These are phyloP conservation scores for Malurus cyaneus DNA, from an alignment of 2,113 vertebrate genomes.

Conservation along the genomic window DNA sequence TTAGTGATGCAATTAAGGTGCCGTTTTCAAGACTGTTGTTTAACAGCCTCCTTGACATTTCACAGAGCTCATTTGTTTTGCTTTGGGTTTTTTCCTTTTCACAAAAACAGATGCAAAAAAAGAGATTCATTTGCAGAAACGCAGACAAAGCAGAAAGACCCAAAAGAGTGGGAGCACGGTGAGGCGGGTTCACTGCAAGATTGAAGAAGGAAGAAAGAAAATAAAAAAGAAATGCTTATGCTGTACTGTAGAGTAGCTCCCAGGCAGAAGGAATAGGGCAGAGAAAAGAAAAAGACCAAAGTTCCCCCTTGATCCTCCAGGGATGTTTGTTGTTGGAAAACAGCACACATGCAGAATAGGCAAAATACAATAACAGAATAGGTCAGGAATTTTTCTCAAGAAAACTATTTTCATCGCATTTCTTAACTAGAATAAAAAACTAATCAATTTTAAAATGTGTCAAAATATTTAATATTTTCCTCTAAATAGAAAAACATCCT, in stretches of 20 bases:
- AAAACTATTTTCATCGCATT: neutral
- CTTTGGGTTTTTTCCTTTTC: constrained; percentile 32
- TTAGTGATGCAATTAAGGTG: constrained; percentile 57
- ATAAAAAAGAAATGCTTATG: neutral
- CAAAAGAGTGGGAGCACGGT: neutral
- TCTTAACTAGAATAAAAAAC: neutral
- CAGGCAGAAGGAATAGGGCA: neutral
- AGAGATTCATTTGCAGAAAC: neutral
- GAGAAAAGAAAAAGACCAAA: neutral
- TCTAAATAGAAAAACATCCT: neutral
- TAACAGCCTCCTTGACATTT: constrained; percentile 64
- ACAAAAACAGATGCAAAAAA: constrained; percentile 31
- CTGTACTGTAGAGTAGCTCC: neutral
- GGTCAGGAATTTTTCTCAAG: neutral
- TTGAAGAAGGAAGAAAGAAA: neutral
- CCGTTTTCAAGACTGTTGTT: constrained; percentile 36
- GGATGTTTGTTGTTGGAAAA: neutral
- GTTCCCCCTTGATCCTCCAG: neutral
- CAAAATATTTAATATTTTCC: neutral
- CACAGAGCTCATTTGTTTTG: constrained; percentile 55
- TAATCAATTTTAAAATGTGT: neutral
- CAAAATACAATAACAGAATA: neutral
- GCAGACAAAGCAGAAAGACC: constrained; percentile 35
- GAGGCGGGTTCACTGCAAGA: neutral
- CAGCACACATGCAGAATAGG: neutral